Base-by-base conservation (phyloP, 2,888 invertebrate genomes). In the Saturnia japonica region DNA sequence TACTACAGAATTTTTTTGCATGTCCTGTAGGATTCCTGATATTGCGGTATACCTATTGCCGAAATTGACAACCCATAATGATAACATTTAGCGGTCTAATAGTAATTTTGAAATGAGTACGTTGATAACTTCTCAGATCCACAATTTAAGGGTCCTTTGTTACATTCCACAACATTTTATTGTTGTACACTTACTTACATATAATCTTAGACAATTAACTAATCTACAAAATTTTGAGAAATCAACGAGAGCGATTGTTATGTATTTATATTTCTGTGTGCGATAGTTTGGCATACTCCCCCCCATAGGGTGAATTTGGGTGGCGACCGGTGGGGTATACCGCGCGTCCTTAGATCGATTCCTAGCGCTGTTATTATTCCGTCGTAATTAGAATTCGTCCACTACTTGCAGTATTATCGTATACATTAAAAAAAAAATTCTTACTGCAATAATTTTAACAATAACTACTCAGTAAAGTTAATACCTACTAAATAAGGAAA, bases 301-400 rank as follows among this genome's bases (percentile, higher is more conserved):
- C 68, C 69, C 40, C 34, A 45, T 71, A 74, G n/a, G n/a, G n/a
- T n/a, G n/a, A n/a, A n/a, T n/a, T n/a, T n/a, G 74, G 80, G 78
- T 73, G 77, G 80, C 77, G 80, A 71, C 57, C 28, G 25, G 57
- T 71, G 66, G 72, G 73, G 73, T 72, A 47, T 68, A 73, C 73
- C 75, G 78, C 85, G 82, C 82, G 82, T 80, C 82, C 90, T 89
- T 90, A 93, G 93, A 92, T 93, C 92, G 93, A 93, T 93, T 88
- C 78, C 89, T 91, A 91, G 86, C 87, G 83, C 84, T 84, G 87
- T 86, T 90, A 90, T 90, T 89, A 91, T 91, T 91, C 91, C 85
- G 88, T 85, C 87, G 87, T 92, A 93, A 93, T 93, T 93, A 93
- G 92, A 91, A 90, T 88, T 84, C 86, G 86, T 88, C 86, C 83